Conservation (phyloP, 2,888 invertebrate species). For the Eurois occulta region DNA sequence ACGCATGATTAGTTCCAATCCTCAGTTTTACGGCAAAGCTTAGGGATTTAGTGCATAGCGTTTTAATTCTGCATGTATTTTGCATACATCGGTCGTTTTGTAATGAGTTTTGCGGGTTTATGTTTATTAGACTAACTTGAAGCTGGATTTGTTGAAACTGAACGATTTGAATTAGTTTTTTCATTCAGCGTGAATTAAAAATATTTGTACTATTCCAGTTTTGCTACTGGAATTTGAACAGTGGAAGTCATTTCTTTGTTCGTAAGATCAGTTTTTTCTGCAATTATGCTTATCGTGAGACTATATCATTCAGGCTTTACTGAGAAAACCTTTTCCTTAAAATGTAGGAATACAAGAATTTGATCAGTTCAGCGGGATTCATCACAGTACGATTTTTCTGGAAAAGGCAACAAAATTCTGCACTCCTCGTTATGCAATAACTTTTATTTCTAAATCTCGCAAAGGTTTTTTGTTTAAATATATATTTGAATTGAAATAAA, state of each 20-base stretch:
- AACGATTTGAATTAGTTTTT: neutral
- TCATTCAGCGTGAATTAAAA: neutral
- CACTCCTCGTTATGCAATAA: neutral
- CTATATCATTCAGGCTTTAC: neutral
- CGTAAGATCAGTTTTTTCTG: neutral
- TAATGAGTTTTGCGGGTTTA: constrained; percentile 41
- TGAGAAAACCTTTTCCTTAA: neutral
- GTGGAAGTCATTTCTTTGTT: neutral
- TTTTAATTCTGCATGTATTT: constrained; percentile 58
- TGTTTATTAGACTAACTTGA: constrained; percentile 30
- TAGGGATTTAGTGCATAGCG: constrained; percentile 50
- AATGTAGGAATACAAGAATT: neutral
- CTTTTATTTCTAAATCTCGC: neutral
- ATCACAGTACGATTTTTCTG: neutral
- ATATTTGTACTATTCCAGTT: constrained; percentile 21
- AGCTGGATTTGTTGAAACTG: constrained; percentile 16
- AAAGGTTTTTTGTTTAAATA: neutral
- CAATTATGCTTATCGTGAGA: neutral
- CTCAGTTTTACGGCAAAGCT: constrained; percentile 69
- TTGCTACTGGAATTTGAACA: constrained; percentile 1
- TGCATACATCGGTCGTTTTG: constrained; percentile 38
- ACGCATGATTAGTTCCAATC: constrained; percentile 82
- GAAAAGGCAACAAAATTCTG: neutral
- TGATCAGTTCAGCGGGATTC: neutral
- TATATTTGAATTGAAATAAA: neutral